Conservation (phyloP, 2,888 invertebrate genomes). For the Dicycla oo region DNA sequence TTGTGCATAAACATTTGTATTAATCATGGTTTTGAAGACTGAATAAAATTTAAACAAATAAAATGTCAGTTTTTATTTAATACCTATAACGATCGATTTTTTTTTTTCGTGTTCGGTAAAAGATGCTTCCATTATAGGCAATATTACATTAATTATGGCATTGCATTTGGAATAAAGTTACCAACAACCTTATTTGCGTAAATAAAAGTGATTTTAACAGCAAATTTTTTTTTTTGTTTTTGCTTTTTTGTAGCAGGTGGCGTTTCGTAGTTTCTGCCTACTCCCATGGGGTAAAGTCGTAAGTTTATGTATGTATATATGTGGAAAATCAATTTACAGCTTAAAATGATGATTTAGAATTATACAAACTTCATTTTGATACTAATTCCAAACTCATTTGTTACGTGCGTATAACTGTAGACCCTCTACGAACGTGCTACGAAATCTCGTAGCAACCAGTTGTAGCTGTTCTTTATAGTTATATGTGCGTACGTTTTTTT, state of each 20-base stretch:
- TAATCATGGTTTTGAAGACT: neutral
- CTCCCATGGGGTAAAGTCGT: neutral
- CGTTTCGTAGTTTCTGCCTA: neutral
- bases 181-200: neutral
- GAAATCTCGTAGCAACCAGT: conserved; percentile 48
- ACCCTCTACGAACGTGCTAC: conserved; percentile 59
- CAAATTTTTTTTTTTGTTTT: neutral
- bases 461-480: neutral
- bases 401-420: conserved; percentile 22
- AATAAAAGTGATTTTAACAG: neutral
- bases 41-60: too few relatives aligned
- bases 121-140: too few relatives aligned
- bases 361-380: neutral
- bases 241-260: neutral
- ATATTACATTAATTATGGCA: neutral
- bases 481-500: neutral
- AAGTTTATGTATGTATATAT: neutral
- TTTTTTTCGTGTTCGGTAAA: neutral
- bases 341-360: neutral
- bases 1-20: neutral
- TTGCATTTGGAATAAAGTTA: neutral
- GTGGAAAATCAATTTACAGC: neutral
- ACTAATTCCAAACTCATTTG: neutral
- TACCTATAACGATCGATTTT: neutral
- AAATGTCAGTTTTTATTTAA: neutral